Evolutionary conservation across 2,113 vertebrate genomes (phyloP).

Genomic region (Holacanthus passer): DNA sequence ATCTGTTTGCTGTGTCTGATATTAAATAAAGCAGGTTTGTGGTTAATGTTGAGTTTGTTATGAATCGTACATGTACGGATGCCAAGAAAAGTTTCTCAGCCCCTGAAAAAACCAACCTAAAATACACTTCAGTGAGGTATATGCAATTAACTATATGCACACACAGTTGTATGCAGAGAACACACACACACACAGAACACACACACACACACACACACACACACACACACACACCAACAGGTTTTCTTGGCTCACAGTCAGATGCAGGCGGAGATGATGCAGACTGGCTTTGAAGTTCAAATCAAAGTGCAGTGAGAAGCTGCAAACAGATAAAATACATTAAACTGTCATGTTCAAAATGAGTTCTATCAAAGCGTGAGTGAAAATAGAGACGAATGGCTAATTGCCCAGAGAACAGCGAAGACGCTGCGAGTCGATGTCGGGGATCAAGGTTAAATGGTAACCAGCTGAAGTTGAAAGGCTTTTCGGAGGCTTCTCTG

Average conservation of each 20-base stretch:
- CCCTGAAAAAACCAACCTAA: not conserved
- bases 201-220: not conserved
- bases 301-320: constrained; percentile 55
- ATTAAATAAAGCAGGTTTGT: not conserved
- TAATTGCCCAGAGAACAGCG: not conserved
- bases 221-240: constrained; percentile 11
- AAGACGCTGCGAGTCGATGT: not conserved
- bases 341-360: constrained; percentile 54
- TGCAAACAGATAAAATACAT: constrained; percentile 55
- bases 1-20: constrained; percentile 3
- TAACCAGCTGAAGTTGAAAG: not conserved
- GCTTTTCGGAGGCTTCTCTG: not conserved
- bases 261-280: constrained; percentile 57
- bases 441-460: not conserved
- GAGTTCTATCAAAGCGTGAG: constrained; percentile 20
- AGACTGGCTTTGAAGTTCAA: constrained; percentile 65
- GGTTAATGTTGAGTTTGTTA: constrained; percentile 18
- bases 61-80: constrained; percentile 24
- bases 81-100: not conserved
- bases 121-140: not conserved
- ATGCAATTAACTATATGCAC: not conserved
- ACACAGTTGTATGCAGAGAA: constrained; percentile 19
- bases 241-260: constrained; percentile 40
- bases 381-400: constrained; percentile 17
- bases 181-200: no score